Evolutionary conservation across 2,113 vertebrate genomes (phyloP).

Genomic region (Odocoileus virginianus): DNA sequence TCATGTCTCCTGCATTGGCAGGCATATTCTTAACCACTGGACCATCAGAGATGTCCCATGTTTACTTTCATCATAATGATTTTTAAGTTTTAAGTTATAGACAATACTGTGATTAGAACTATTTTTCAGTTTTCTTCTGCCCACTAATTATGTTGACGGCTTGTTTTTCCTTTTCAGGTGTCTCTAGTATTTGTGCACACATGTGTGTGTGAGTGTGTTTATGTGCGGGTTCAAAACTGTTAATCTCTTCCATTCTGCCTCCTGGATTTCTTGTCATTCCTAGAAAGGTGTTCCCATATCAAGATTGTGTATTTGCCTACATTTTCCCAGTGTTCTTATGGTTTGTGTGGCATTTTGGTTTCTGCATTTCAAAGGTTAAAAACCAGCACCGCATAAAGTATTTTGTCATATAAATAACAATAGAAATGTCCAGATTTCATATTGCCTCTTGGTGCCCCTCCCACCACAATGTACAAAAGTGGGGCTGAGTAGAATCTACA

Average conservation of each 20-base stretch:
- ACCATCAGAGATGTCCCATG: not conserved
- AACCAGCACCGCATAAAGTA: not conserved
- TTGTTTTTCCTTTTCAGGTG: not conserved
- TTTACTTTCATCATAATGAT: not conserved
- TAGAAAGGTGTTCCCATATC: not conserved
- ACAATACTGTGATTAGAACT: not conserved
- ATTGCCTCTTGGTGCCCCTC: not conserved
- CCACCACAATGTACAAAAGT: not conserved
- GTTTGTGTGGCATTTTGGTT: not conserved
- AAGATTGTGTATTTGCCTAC: not conserved
- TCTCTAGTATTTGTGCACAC: not conserved
- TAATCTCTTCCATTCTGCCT: not conserved
- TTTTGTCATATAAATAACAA: not conserved
- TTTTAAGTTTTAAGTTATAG: not conserved
- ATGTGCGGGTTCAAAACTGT: not conserved
- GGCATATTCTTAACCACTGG: not conserved
- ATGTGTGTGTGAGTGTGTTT: too few relatives aligned
- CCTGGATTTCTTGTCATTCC: not conserved
- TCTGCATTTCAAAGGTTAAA: slow-evolving; percentile 2
- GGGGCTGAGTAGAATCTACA: not conserved
- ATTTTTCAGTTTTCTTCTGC: not conserved
- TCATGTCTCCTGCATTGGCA: not conserved
- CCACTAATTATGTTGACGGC: not conserved
- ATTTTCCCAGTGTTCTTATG: not conserved
- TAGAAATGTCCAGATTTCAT: not conserved